Conservation (phyloP, 2,113 vertebrate species). For the Drymodes brunneopygia region DNA sequence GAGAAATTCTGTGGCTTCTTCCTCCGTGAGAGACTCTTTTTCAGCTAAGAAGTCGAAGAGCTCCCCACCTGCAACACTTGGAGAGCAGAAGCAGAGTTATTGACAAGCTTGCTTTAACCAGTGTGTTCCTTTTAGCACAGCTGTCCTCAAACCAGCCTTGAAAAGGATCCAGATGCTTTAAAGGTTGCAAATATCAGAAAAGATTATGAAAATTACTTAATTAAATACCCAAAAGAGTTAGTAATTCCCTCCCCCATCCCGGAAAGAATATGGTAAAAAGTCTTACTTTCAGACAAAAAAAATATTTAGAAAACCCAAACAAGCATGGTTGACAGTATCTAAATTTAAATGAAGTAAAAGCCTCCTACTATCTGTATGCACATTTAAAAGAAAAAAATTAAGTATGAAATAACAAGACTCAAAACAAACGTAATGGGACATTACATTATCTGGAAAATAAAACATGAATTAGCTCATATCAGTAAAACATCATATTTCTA, state of each 20-base stretch:
- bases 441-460: background rate
- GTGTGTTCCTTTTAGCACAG: background rate
- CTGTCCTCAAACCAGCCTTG: background rate
- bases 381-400: background rate
- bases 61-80: conserved; percentile 94
- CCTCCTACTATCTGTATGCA: background rate
- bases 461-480: background rate
- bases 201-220: background rate
- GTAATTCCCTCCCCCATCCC: background rate
- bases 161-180: background rate
- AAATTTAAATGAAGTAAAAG: background rate
- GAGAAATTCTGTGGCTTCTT: conserved; percentile 97
- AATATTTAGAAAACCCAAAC: background rate
- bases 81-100: conserved; percentile 22
- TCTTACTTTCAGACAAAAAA: background rate
- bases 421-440: background rate
- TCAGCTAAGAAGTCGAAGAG: conserved; percentile 98
- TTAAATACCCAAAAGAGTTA: background rate
- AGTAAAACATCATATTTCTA: background rate
- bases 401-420: background rate
- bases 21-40: conserved; percentile 95
- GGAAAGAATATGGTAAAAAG: background rate
- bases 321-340: background rate
- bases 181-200: background rate
- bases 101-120: background rate